Conservation (phyloP, 2,113 vertebrate genomes). For the Labeo catla region DNA sequence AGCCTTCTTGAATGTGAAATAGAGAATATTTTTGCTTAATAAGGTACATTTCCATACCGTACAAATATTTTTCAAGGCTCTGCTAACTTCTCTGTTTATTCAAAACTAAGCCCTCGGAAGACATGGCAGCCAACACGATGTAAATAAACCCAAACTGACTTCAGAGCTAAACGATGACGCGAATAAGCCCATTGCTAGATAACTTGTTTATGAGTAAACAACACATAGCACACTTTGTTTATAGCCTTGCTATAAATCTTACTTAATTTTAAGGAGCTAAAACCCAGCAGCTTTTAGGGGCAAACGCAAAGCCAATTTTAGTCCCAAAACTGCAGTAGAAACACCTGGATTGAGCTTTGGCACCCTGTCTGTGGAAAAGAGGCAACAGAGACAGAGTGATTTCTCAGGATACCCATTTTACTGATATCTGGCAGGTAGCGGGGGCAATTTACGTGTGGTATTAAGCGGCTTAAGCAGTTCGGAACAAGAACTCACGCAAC, state of each 20-base stretch:
- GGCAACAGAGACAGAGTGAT: background rate
- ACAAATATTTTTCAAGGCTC: background rate
- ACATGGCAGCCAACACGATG: background rate
- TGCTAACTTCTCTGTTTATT: background rate
- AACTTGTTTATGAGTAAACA: background rate
- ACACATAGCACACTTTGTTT: background rate
- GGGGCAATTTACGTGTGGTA: background rate
- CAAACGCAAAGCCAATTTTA: background rate
- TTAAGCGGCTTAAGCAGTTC: slow-evolving; percentile 7
- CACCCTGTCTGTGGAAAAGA: background rate
- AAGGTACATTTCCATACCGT: background rate
- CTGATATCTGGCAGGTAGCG: slow-evolving; percentile 4
- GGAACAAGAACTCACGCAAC: slow-evolving; percentile 10
- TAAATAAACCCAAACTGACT: background rate
- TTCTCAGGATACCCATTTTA: background rate
- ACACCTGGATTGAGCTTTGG: background rate
- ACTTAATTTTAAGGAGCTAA: background rate
- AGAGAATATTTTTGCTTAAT: background rate
- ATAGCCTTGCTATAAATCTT: background rate
- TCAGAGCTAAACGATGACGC: background rate
- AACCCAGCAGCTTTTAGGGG: background rate
- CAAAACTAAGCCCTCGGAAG: background rate
- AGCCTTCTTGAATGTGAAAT: background rate
- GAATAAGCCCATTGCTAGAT: background rate
- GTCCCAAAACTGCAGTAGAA: background rate